Conservation (phyloP, 2,888 invertebrate species). For the Leptura quadrifasciata region DNA sequence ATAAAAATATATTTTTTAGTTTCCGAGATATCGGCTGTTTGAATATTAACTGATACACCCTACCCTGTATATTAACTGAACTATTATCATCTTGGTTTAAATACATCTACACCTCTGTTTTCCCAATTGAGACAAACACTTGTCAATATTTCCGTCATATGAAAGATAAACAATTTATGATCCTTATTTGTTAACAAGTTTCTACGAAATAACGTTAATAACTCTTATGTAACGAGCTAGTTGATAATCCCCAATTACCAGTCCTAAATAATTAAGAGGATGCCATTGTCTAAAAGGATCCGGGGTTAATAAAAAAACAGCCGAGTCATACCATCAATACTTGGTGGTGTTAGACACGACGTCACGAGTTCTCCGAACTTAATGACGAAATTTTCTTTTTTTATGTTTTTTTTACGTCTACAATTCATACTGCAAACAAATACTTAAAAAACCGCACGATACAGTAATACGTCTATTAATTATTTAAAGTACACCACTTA, state of each 20-base stretch:
- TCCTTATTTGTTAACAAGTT: not conserved
- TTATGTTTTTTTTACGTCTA: slow-evolving; percentile 14
- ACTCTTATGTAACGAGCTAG: slow-evolving; percentile 11
- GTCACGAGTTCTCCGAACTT: slow-evolving; percentile 13
- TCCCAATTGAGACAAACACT: not conserved
- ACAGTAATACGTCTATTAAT: slow-evolving; percentile 15
- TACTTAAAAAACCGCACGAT: slow-evolving; percentile 12
- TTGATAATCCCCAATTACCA: slow-evolving; percentile 22
- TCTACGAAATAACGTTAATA: slow-evolving; percentile 6
- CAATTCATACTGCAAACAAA: slow-evolving; percentile 8
- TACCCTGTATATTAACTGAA: too few species aligned
- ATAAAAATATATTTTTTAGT: too few species aligned
- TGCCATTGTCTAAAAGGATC: slow-evolving; percentile 15
- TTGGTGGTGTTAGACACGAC: slow-evolving; percentile 4
- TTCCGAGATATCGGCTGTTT: too few species aligned
- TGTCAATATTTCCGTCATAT: not conserved
- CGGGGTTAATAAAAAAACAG: slow-evolving; percentile 10
- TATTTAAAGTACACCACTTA: not conserved
- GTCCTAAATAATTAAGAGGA: slow-evolving; percentile 12
- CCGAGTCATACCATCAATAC: slow-evolving; percentile 11
- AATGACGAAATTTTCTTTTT: slow-evolving; percentile 15
- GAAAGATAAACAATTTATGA: slow-evolving; percentile 8
- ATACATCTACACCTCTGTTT: not conserved
- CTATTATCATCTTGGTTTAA: too few species aligned
- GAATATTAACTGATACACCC: too few species aligned